A percentile compares a stretch with the other conserved stretches of the same genome.
Evolutionary conservation across 2,113 vertebrate genomes (phyloP).

Genomic region (Danionella cerebrum): DNA sequence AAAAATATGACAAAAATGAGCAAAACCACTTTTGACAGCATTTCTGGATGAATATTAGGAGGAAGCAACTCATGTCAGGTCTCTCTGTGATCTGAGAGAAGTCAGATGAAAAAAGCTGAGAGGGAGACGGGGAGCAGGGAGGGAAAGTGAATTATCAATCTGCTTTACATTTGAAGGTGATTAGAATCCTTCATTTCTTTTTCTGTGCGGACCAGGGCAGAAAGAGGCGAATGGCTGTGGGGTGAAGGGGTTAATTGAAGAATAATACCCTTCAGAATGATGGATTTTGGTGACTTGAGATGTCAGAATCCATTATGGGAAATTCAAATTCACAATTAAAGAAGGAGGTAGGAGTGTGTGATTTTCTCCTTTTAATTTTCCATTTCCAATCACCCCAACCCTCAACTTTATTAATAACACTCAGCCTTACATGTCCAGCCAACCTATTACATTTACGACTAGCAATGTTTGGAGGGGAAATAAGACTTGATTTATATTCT

Average conservation of each 20-base stretch:
- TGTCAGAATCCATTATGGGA: conserved; percentile 72
- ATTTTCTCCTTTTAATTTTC: conserved; percentile 64
- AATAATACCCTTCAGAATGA: conserved; percentile 77
- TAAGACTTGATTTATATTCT: conserved; percentile 57
- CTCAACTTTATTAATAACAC: conserved; percentile 57
- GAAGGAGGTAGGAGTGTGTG: conserved; percentile 58
- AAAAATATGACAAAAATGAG: neutral
- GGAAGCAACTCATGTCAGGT: neutral
- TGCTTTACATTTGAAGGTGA: conserved; percentile 69
- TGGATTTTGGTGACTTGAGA: conserved; percentile 77
- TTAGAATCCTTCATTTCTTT: conserved; percentile 70
- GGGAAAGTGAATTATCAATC: conserved; percentile 58
- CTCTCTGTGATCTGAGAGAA: conserved; percentile 5
- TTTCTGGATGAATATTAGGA: neutral
- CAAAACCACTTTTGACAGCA: neutral
- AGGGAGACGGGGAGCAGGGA: conserved; percentile 17
- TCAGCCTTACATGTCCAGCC: conserved; percentile 54
- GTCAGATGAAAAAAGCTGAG: conserved; percentile 27
- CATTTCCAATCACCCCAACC: conserved; percentile 38
- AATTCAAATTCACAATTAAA: conserved; percentile 76
- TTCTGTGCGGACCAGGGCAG: conserved; percentile 54
- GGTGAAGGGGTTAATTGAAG: conserved; percentile 76
- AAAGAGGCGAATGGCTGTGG: conserved; percentile 55
- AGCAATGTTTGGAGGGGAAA: conserved; percentile 48
- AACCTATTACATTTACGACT: conserved; percentile 41